Conservation (phyloP, 2,888 invertebrate genomes). For the Nesidiocoris tenuis region DNA sequence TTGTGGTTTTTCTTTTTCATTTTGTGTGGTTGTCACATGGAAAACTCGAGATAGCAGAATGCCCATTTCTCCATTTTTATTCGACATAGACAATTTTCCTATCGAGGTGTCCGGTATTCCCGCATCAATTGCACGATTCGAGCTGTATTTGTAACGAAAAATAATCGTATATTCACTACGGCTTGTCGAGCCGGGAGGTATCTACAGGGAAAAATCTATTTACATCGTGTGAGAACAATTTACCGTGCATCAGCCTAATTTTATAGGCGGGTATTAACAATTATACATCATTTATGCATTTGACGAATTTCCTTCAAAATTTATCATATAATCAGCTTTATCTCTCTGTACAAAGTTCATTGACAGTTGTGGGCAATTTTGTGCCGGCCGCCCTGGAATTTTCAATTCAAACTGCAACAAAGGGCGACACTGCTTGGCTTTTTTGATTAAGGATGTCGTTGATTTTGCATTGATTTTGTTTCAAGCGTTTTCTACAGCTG, state of each 20-base stretch:
- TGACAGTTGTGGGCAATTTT: background rate
- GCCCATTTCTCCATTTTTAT: too few relatives aligned
- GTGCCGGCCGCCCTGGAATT: too few relatives aligned
- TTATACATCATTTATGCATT: conserved; percentile 10
- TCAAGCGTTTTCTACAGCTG: too few relatives aligned
- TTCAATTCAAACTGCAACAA: too few relatives aligned
- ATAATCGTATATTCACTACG: background rate
- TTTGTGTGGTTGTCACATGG: background rate
- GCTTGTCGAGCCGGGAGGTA: conserved; percentile 22
- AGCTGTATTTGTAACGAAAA: background rate
- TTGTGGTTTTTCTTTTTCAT: too few relatives aligned
- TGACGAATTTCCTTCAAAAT: conserved; percentile 5
- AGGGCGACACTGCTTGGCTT: too few relatives aligned
- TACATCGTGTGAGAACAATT: conserved; percentile 34
- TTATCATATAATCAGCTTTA: conserved; percentile 7
- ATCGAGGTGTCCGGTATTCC: background rate
- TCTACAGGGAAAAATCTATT: conserved; percentile 11
- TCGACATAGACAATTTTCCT: too few relatives aligned
- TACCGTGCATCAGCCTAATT: conserved; percentile 29
- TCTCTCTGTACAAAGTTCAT: background rate
- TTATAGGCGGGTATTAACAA: conserved; percentile 20
- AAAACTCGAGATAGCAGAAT: background rate
- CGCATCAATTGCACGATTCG: background rate
- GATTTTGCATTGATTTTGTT: too few relatives aligned
- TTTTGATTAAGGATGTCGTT: too few relatives aligned